These are phyloP conservation scores for Pardosa pseudoannulata DNA, from an alignment of 2,888 invertebrate genomes.

Conservation along the genomic window DNA sequence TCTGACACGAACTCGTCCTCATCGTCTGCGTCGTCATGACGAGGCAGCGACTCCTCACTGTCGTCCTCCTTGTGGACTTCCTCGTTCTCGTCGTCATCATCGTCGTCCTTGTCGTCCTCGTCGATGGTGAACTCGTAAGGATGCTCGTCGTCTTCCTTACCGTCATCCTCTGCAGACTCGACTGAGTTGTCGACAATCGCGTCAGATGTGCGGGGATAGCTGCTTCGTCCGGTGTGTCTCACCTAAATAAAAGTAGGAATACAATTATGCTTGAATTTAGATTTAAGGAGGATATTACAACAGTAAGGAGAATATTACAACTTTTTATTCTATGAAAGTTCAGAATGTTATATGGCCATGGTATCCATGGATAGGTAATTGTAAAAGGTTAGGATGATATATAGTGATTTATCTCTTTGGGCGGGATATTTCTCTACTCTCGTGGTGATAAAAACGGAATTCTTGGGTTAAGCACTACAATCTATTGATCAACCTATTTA, in stretches of 20 bases:
- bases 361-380: no score
- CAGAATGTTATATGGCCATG: no score
- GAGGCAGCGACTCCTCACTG: conserved; percentile 17
- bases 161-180: conserved; percentile 26
- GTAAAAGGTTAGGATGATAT: no score
- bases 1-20: conserved; percentile 25
- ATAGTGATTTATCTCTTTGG: no score
- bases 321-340: no score
- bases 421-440: no score
- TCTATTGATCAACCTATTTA: no score
- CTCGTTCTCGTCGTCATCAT: conserved; percentile 17
- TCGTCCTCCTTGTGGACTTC: conserved; percentile 27
- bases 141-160: conserved; percentile 1
- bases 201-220: conserved; percentile 28
- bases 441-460: no score
- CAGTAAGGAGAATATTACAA: no score
- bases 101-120: conserved; percentile 18
- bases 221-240: conserved; percentile 50
- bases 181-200: conserved; percentile 18
- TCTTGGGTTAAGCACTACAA: no score
- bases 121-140: conserved; percentile 53
- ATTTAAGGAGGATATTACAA: no score
- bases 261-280: no score
- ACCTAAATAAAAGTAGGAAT: conserved; percentile 17
- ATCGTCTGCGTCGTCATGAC: conserved; percentile 24